A percentile compares a stretch with the other conserved stretches of the same genome.
Evolutionary conservation across 2,888 invertebrate genomes (phyloP).

Genomic region (Poecilus cupreus): DNA sequence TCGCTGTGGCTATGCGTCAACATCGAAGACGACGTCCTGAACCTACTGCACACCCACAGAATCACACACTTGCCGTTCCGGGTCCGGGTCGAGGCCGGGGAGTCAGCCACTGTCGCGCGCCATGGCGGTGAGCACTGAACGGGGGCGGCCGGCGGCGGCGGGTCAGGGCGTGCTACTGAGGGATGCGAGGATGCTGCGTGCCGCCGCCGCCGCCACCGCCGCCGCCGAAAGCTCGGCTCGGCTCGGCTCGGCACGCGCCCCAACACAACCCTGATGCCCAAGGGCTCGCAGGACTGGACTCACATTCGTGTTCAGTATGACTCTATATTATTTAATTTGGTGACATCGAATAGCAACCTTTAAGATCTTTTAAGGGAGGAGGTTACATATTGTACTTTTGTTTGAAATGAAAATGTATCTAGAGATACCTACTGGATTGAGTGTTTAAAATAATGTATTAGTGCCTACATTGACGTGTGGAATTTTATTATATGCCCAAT

Average conservation of each 20-base stretch:
- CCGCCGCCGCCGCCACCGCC: not conserved
- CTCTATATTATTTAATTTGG: too few relatives aligned
- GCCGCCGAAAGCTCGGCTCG: not conserved
- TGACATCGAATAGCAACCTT: too few relatives aligned
- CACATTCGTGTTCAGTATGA: too few relatives aligned
- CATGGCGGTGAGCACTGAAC: not conserved
- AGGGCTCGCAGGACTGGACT: not conserved
- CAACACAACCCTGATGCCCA: too few relatives aligned
- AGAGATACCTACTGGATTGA: too few relatives aligned
- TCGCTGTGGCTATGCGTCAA: slow-evolving; percentile 90
- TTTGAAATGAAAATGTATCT: too few relatives aligned
- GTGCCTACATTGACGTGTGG: too few relatives aligned
- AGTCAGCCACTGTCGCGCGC: not conserved
- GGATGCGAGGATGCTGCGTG: slow-evolving; percentile 2
- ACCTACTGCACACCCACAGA: not conserved
- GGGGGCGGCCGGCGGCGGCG: not conserved
- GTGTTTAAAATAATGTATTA: too few relatives aligned
- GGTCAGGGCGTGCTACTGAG: slow-evolving; percentile 30
- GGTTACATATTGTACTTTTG: too few relatives aligned
- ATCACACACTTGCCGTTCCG: not conserved
- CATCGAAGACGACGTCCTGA: slow-evolving; percentile 72
- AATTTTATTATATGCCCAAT: too few relatives aligned
- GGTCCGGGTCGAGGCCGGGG: not conserved
- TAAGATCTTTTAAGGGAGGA: too few relatives aligned
- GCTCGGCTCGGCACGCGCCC: not conserved